Evolutionary conservation across 2,113 vertebrate species (phyloP).

Genomic region (Fulmarus glacialis): DNA sequence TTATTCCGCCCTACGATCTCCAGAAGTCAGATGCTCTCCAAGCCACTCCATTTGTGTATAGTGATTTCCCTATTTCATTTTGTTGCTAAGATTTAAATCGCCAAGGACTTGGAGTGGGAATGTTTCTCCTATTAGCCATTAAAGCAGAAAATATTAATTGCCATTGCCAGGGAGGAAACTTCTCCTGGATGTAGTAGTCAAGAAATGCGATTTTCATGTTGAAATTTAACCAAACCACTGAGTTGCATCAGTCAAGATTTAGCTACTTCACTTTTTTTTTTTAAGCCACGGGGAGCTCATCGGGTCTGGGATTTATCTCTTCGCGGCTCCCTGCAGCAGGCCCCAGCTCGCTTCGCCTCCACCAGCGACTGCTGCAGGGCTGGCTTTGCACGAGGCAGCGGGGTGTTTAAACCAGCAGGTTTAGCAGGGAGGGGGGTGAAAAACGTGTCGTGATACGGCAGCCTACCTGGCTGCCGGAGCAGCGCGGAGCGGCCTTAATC

Average conservation of each 20-base stretch:
- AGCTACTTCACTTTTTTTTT: neutral
- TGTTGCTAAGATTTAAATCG: neutral
- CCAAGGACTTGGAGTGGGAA: neutral
- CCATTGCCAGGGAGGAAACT: neutral
- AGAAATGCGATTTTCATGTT: neutral
- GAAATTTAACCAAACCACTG: neutral
- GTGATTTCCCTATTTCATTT: rapidly evolving
- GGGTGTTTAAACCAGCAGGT: neutral
- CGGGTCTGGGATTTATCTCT: neutral
- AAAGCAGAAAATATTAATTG: neutral
- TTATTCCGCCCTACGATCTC: neutral
- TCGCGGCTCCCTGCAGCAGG: neutral
- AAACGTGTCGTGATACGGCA: neutral
- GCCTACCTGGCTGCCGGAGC: neutral
- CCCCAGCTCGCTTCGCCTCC: neutral
- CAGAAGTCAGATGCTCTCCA: neutral
- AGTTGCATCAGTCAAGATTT: neutral
- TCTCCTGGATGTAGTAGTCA: neutral
- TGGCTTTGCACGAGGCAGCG: neutral
- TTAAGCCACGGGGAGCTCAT: neutral
- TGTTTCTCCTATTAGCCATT: neutral
- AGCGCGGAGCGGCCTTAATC: neutral
- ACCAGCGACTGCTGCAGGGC: neutral
- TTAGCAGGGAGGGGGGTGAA: neutral
- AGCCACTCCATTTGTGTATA: rapidly evolving